Evolutionary conservation across 2,113 vertebrate species (phyloP).

Genomic region (Jacana jacana): DNA sequence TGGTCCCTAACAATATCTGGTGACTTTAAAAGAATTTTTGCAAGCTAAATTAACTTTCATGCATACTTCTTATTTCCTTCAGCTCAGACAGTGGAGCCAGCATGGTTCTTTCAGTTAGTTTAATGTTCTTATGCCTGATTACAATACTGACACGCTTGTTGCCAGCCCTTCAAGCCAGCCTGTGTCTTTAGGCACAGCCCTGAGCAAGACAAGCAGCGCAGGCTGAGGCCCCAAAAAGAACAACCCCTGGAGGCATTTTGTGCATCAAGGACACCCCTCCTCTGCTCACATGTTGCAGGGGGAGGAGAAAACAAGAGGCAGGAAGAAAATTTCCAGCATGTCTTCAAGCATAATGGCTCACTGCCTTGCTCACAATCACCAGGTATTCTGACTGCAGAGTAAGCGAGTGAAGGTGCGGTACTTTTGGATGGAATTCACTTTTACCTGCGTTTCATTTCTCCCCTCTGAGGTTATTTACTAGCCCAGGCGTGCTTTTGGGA

Average conservation of each 20-base stretch:
- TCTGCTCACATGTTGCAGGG: not conserved
- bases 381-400: not conserved
- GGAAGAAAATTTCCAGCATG: not conserved
- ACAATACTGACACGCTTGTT: not conserved
- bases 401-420: not conserved
- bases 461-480: not conserved
- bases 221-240: not conserved
- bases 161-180: not conserved
- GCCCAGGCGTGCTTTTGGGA: not conserved
- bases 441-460: not conserved
- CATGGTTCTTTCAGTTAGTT: not conserved
- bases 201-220: not conserved
- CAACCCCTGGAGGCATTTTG: not conserved
- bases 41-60: not conserved
- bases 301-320: not conserved
- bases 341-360: not conserved
- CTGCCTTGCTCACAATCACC: not conserved
- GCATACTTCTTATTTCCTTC: not conserved
- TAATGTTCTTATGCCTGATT: not conserved
- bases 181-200: not conserved
- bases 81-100: not conserved
- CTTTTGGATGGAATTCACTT: not conserved
- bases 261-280: not conserved
- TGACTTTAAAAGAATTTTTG: not conserved
- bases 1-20: not conserved